Percentiles rank a stretch among this genome's conserved stretches.
Evolutionary conservation across 2,888 invertebrate genomes (phyloP).

Genomic region (Tiliacea aurago): DNA sequence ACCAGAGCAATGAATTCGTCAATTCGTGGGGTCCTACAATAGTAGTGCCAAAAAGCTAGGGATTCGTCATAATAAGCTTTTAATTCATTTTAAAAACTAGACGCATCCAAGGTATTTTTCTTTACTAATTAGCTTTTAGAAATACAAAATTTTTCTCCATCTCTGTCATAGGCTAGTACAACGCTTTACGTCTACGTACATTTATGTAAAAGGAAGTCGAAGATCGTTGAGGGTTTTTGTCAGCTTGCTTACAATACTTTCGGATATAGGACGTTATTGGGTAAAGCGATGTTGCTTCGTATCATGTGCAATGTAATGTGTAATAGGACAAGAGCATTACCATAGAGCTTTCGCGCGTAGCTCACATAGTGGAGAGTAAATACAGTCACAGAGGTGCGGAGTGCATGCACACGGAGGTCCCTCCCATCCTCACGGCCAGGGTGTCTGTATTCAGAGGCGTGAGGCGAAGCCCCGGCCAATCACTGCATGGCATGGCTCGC

Average conservation of each 20-base stretch:
- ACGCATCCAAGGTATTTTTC: conserved; percentile 64
- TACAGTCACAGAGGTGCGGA: conserved; percentile 83
- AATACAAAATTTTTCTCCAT: conserved; percentile 56
- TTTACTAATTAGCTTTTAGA: conserved; percentile 78
- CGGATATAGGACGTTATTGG: conserved; percentile 74
- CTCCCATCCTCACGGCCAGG: conserved; percentile 56
- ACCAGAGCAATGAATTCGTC: conserved; percentile 38
- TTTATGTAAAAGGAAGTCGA: conserved; percentile 53
- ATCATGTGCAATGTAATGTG: conserved; percentile 74
- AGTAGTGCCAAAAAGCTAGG: conserved; percentile 71
- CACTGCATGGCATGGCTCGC: conserved; percentile 81
- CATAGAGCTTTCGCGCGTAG: conserved; percentile 83
- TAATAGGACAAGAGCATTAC: conserved; percentile 71
- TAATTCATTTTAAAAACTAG: conserved; percentile 69
- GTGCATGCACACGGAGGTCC: conserved; percentile 73
- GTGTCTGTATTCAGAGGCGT: conserved; percentile 85
- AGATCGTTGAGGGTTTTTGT: conserved; percentile 57
- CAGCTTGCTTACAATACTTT: conserved; percentile 71
- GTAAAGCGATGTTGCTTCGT: conserved; percentile 83
- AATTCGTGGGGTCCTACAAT: conserved; percentile 68
- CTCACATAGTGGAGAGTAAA: conserved; percentile 80
- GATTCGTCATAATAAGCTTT: conserved; percentile 72
- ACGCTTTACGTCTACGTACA: conserved; percentile 62
- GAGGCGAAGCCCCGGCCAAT: conserved; percentile 54
- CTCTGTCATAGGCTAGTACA: conserved; percentile 69